These are phyloP conservation scores for Gymnogyps californianus DNA, from an alignment of 2,113 vertebrate genomes.

Conservation along the genomic window DNA sequence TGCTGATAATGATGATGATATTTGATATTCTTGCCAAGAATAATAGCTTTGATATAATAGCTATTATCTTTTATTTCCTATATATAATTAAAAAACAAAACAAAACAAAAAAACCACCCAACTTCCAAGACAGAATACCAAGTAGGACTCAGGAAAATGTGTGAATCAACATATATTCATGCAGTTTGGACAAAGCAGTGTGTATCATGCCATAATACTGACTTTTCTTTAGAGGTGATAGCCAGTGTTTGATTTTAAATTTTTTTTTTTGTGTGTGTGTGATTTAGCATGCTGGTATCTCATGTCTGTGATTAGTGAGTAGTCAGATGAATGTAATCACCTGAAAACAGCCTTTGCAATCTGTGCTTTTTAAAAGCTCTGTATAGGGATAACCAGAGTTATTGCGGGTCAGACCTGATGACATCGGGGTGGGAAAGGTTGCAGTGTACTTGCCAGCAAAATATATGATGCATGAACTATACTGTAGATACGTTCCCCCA, in stretches of 20 bases:
- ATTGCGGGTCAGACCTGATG: not conserved
- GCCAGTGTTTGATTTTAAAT: not conserved
- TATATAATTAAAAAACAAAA: not conserved
- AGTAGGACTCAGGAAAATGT: not conserved
- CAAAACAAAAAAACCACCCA: not conserved
- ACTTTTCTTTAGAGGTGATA: not conserved
- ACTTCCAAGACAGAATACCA: not conserved
- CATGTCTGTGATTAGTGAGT: not conserved
- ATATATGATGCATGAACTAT: not conserved
- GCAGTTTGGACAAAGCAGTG: not conserved
- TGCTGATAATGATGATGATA: not conserved
- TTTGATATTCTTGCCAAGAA: conserved; percentile 11
- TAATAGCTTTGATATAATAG: conserved; percentile 7
- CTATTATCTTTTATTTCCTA: not conserved
- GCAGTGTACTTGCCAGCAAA: not conserved
- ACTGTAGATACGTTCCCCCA: not conserved
- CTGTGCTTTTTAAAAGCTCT: not conserved
- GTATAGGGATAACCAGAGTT: not conserved
- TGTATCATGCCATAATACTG: not conserved
- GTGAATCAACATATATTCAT: not conserved
- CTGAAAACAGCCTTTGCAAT: not conserved
- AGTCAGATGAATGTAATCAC: not conserved
- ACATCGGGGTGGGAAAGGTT: not conserved
- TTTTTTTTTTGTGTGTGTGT: too few species aligned
- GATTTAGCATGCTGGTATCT: not conserved